A percentile compares a stretch with the other conserved stretches of the same genome.
These are phyloP conservation scores for Leucania comma DNA, from an alignment of 2,888 invertebrate genomes.

Conservation along the genomic window DNA sequence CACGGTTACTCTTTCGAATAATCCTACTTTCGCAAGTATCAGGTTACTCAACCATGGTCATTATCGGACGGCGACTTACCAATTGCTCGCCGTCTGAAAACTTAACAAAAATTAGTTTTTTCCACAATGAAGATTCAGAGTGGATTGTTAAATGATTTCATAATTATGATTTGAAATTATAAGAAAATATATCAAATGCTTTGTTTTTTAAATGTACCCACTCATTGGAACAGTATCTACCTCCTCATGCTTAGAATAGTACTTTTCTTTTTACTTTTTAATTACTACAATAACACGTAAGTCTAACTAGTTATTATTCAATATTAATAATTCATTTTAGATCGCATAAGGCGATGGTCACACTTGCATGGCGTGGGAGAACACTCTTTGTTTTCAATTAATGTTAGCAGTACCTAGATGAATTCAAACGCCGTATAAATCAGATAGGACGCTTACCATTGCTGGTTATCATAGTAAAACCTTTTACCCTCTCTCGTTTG, in stretches of 20 bases:
- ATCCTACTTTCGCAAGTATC: too few relatives aligned
- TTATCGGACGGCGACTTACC: too few relatives aligned
- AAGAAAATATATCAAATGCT: too few relatives aligned
- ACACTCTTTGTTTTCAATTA: constrained; percentile 68
- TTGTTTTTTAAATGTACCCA: too few relatives aligned
- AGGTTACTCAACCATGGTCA: too few relatives aligned
- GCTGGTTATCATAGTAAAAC: background rate
- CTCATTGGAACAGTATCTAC: background rate
- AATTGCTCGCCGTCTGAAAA: too few relatives aligned
- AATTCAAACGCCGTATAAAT: background rate
- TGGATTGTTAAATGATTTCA: too few relatives aligned
- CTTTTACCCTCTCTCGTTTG: background rate
- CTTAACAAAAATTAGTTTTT: too few relatives aligned
- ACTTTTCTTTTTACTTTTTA: constrained; percentile 15
- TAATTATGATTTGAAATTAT: too few relatives aligned
- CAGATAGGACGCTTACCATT: background rate
- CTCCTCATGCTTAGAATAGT: background rate
- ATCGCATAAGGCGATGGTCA: constrained; percentile 75
- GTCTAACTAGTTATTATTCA: constrained; percentile 41
- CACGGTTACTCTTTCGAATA: too few relatives aligned
- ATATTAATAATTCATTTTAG: constrained; percentile 58
- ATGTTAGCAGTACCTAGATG: constrained; percentile 36
- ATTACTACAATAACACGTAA: constrained; percentile 12
- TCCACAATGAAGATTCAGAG: too few relatives aligned
- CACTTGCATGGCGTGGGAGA: constrained; percentile 78